These are phyloP conservation scores for Dysmachus trigonus DNA, from an alignment of 2,888 invertebrate genomes.

Conservation along the genomic window DNA sequence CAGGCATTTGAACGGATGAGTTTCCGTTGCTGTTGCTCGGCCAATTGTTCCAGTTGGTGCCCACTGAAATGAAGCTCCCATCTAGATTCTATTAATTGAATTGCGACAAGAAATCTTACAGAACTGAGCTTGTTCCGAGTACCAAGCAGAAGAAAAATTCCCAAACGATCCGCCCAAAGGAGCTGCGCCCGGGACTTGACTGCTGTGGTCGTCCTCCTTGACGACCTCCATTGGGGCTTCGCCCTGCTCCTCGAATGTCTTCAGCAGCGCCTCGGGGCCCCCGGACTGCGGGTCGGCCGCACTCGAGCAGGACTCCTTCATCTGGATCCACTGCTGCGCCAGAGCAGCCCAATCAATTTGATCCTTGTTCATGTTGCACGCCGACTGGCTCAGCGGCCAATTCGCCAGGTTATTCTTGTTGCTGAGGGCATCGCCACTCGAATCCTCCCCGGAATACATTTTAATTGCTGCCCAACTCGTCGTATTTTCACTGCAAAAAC, in stretches of 20 bases:
- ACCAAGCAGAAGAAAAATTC: conserved; percentile 25
- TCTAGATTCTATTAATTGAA: background rate
- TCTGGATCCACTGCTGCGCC: conserved; percentile 97
- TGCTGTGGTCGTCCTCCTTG: conserved; percentile 68
- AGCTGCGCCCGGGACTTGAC: background rate
- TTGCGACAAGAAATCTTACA: conserved; percentile 15
- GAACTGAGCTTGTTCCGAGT: conserved; percentile 43
- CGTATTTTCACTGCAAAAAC: background rate
- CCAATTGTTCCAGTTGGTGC: conserved; percentile 48
- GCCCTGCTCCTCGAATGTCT: conserved; percentile 74
- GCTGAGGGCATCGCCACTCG: conserved; percentile 58
- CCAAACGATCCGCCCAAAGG: background rate
- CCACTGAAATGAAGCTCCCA: background rate
- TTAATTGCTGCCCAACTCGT: background rate
- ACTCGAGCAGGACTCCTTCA: conserved; percentile 77
- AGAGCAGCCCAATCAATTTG: conserved; percentile 96
- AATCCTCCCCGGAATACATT: conserved; percentile 61
- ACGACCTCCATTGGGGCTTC: conserved; percentile 91
- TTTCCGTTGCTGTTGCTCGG: background rate
- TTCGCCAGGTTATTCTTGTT: conserved; percentile 69
- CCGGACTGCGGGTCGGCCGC: conserved; percentile 68
- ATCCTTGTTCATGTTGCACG: conserved; percentile 82
- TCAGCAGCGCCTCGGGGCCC: conserved; percentile 40
- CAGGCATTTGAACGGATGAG: background rate
- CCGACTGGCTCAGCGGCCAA: conserved; percentile 81